A percentile compares a stretch with the other conserved stretches of the same genome.
Conservation (phyloP, 1,140 invertebrate species). For the Diachasma alloeum region DNA sequence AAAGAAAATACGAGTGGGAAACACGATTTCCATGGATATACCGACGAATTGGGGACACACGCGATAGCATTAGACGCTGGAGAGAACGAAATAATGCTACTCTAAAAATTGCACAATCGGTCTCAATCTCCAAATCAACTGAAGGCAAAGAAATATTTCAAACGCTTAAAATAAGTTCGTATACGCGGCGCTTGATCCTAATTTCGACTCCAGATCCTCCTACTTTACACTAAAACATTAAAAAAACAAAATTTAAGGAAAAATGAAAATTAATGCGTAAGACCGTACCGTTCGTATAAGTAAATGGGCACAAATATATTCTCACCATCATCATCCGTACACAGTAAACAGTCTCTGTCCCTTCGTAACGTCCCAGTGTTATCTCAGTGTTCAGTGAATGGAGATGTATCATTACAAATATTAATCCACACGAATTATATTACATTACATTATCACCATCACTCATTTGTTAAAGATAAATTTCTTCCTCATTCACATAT, state of each 20-base stretch:
- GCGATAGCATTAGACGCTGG: too few species aligned
- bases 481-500: constrained; percentile 11
- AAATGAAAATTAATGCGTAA: constrained; percentile 3
- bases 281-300: constrained; percentile 7
- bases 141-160: constrained; percentile 7
- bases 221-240: not conserved
- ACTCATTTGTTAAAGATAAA: not conserved
- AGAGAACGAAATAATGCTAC: not conserved
- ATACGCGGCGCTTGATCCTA: not conserved
- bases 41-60: too few species aligned
- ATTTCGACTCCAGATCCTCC: not conserved
- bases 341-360: constrained; percentile 7
- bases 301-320: constrained; percentile 6
- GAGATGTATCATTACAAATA: not conserved
- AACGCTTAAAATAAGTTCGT: not conserved
- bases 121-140: constrained; percentile 46
- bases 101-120: constrained; percentile 50
- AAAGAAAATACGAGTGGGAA: too few species aligned
- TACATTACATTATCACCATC: constrained; percentile 15
- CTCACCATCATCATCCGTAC: not conserved
- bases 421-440: constrained; percentile 15
- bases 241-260: constrained; percentile 14
- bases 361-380: constrained; percentile 3
- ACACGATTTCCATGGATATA: too few species aligned
- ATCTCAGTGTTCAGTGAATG: constrained; percentile 1